Evolutionary conservation across 2,113 vertebrate species (phyloP), one percentile per base, ranked within the genome.

Genomic region (Trogon surrucura): DNA sequence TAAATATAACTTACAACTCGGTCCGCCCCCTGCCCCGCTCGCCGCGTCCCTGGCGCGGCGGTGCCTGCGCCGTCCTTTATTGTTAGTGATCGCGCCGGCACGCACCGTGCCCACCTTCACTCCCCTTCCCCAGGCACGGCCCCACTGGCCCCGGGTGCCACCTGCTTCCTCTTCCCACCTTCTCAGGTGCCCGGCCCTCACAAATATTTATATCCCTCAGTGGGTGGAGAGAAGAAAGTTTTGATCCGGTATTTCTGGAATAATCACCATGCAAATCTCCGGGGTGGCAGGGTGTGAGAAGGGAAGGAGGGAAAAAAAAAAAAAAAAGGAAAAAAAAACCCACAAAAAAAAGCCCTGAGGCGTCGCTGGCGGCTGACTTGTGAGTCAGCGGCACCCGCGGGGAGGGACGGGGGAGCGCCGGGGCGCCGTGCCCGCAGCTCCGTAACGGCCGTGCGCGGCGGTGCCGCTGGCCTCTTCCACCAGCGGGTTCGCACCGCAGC

Each of bases 1-100:
- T 98, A 98, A 98, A 97, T 96, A 91, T n/a, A 91, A 96, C 96
- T 97, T 93, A 92, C 93, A 91, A 86, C 96, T 95, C 95, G 61
- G 84, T 79, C 92, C 51, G 95, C 60, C 83, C 82, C 82, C 56
- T 60, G 29, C 34, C 34, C 66, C 72, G 65, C 56, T 90, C 36
- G 36, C 89, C 64, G 88, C 72, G 88, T 87, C 22, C 29, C 91
- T 67, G 89, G 18, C 73, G 38, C 67, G 11, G 34, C 44, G 83
- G 71, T 91, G 86, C 41, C 38, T 26, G 48, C 21, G 48, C 56
- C 30, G 30, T 57, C 23, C 38, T 80, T 77, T 60, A 87, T 95
- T 95, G 93, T 91, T 30, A 30, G 62, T 6, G 48, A 65, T 67
- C 16, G 66, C 50, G 61, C 23, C 16, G 56, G 57, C 32, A 84